These are phyloP conservation scores for Scomber colias DNA, from an alignment of 2,113 vertebrate genomes.

Conservation along the genomic window DNA sequence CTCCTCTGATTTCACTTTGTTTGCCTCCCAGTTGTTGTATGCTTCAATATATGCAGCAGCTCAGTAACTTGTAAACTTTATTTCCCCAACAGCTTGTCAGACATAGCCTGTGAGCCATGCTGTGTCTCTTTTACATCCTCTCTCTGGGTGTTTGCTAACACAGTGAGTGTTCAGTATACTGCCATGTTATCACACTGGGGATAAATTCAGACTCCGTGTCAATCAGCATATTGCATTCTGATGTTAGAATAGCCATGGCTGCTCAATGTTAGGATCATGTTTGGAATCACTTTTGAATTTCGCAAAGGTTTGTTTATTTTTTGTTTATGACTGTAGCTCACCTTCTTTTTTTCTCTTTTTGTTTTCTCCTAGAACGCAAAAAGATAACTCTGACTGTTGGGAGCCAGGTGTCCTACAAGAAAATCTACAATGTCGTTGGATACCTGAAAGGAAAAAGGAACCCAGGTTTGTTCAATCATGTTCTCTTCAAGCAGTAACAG, in stretches of 20 bases:
- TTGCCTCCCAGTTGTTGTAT: not conserved
- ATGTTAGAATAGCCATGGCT: not conserved
- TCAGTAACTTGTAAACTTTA: not conserved
- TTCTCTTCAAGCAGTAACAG: not conserved
- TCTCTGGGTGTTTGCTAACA: not conserved
- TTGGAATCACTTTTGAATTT: not conserved
- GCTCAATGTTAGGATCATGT: not conserved
- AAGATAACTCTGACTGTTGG: conserved; percentile 86
- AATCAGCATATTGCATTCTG: not conserved
- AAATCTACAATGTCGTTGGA: conserved; percentile 90
- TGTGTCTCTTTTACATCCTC: not conserved
- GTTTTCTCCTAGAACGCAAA: conserved; percentile 72
- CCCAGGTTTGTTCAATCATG: conserved; percentile 85
- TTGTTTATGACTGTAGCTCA: not conserved
- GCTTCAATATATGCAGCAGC: not conserved
- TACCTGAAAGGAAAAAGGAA: conserved; percentile 89
- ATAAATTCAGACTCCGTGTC: not conserved
- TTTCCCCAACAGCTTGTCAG: not conserved
- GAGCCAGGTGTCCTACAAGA: conserved; percentile 85
- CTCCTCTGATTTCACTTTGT: conserved; percentile 10
- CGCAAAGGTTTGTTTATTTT: not conserved
- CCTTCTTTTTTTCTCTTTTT: conserved; percentile 20
- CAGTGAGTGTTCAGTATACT: not conserved
- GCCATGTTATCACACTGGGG: not conserved
- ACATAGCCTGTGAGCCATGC: not conserved